Base-by-base conservation (phyloP, 2,888 invertebrate genomes). In the Apoda limacodes region DNA sequence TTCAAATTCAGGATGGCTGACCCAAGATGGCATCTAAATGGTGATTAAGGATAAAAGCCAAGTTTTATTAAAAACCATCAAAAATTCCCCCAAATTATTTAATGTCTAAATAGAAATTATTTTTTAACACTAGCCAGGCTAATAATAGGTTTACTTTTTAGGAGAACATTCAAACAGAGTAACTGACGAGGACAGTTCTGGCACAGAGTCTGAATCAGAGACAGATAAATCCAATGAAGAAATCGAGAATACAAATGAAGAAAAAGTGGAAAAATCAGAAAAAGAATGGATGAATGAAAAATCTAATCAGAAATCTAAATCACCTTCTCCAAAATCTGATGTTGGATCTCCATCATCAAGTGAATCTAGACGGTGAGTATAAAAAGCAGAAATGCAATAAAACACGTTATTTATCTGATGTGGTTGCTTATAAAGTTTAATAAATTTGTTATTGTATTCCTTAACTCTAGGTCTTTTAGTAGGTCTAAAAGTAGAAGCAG, bases 401-500 rank as follows among this genome's bases (percentile, higher is more conserved):
- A n/a, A n/a, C n/a, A n/a, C n/a, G n/a, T n/a, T n/a, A n/a, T n/a
- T n/a, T n/a, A n/a, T n/a, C n/a, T n/a, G n/a, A n/a, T n/a, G n/a
- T n/a, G n/a, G n/a, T n/a, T n/a, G n/a, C n/a, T n/a, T n/a, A n/a
- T n/a, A n/a, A n/a, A n/a, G n/a, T 4, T 11, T 25, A 21, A 14
- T 10, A 25, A 13, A 9, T 23, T 5, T 6, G 9, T 6, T 19
- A 6, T n/a, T n/a, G n/a, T n/a, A n/a, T n/a, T n/a, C n/a, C n/a
- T n/a, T n/a, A n/a, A 41, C 63, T 63, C 25, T 50, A 78, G 78
- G 41, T 75, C 76, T 39, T 51, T 49, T 14, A 65, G 74, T 31
- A 65, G 74, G 49, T 76, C 80, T 20, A 78, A 74, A 51, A 78
- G 80, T 44, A 65, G 78, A 51, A 81, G 82, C 40, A 67, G 82